Evolutionary conservation across 2,113 vertebrate species (phyloP), one percentile per base, ranked within the genome.

Genomic region (Cyprinodon brontotheroides): DNA sequence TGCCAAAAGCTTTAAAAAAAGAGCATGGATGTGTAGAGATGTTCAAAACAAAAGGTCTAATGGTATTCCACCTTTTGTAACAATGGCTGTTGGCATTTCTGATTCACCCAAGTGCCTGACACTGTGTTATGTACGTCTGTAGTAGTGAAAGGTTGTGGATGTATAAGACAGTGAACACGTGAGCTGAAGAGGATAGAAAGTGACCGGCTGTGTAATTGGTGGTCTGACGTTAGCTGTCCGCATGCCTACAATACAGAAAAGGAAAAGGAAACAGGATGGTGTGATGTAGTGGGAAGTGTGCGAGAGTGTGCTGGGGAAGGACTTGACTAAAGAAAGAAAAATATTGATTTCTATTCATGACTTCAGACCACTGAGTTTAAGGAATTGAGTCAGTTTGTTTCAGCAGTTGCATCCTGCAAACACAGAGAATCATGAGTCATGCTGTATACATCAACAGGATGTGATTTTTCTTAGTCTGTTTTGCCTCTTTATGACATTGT

Each of bases 221-320:
- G 83, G 68, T 86, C 86, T 91, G 85, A 88, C 88, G 82, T 90
- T 81, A 85, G 65, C n/a, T n/a, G 84, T 85, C 85, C 86, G 74
- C 45, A 72, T 80, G 76, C 82, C 74, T 79, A 75, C 66, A 79
- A 70, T 80, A 61, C 38, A 72, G 61, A 68, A 60, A 79, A 64
- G 43, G 13, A 6, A 70, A 38, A 40, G 68, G 14, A 37, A 45
- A 20, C 14, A 3, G 3, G 48, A 40, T 4, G 15, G 36, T 17
- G 38, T 61, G 67, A 65, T 47, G 41, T 29, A 11, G 12, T 11
- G 11, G 61, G 4, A 6, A 29, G 48, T 37, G 36, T 38, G 65
- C 47, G 11, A 45, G 38, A 37, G 41, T 65, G 60, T 59, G 41
- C 43, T 13, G n/a, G 37, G n/a, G 38, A 63, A 67, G 43, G 62